Percentiles rank a stretch among this genome's conserved stretches.
Evolutionary conservation across 2,888 invertebrate genomes (phyloP).

Genomic region (Agonopterix heracliana): DNA sequence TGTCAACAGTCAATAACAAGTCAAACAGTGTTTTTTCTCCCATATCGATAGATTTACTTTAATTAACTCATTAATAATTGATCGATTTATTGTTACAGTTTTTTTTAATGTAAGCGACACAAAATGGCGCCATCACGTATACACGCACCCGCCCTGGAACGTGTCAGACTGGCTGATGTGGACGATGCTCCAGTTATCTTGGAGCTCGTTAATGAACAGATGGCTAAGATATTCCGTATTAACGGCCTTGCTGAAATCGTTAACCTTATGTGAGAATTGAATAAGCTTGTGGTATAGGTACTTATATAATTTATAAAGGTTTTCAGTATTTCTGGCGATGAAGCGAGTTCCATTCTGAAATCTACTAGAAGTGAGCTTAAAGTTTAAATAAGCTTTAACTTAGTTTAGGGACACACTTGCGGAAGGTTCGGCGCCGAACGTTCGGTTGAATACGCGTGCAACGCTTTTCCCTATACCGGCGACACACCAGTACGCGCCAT

Average conservation of each 20-base stretch:
- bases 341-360: neutral
- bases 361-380: neutral
- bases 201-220: conserved; percentile 40
- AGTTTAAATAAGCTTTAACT: neutral
- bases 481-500: too few relatives aligned
- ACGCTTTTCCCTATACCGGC: too few relatives aligned
- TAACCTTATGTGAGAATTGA: conserved; percentile 48
- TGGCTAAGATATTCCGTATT: conserved; percentile 49
- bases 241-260: conserved; percentile 26
- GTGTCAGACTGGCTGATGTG: conserved; percentile 38
- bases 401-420: too few relatives aligned
- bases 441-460: too few relatives aligned
- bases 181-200: conserved; percentile 40
- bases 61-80: too few relatives aligned
- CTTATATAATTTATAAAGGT: neutral
- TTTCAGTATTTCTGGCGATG: neutral
- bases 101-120: neutral
- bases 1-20: too few relatives aligned
- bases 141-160: conserved; percentile 26
- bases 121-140: conserved; percentile 19
- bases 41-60: neutral
- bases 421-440: too few relatives aligned
- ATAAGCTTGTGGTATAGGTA: neutral
- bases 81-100: neutral
- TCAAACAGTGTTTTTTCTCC: too few relatives aligned